Evolutionary conservation across 2,888 invertebrate species (phyloP).

Genomic region (Drosophila kambysellisi): DNA sequence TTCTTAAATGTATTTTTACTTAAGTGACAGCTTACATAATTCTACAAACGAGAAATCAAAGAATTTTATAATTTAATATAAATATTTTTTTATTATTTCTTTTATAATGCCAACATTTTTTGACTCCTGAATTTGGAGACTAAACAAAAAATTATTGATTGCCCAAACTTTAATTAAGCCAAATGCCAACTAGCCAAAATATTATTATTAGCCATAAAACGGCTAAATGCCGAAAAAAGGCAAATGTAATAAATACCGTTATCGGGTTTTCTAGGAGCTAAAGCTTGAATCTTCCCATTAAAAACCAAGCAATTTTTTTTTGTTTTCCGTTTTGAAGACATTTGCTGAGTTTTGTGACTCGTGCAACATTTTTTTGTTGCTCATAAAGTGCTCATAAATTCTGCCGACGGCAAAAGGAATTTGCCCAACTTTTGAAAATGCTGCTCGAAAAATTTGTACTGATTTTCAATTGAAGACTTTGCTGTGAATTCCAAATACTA

Average conservation of each 20-base stretch:
- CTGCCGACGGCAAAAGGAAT: slow-evolving; percentile 41
- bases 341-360: slow-evolving; percentile 1
- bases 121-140: background rate
- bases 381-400: slow-evolving; percentile 6
- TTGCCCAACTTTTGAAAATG: background rate
- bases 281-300: background rate
- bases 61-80: background rate
- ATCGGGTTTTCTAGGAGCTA: background rate
- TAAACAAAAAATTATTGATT: background rate
- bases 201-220: background rate
- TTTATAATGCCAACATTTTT: background rate
- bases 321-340: background rate
- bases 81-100: background rate
- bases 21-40: background rate
- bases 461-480: background rate
- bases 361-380: slow-evolving; percentile 5
- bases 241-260: background rate
- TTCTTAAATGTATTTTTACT: background rate
- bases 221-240: background rate
- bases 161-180: background rate
- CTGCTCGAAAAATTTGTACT: background rate
- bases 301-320: background rate
- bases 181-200: background rate
- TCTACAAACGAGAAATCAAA: background rate
- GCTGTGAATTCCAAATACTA: background rate